A percentile compares a stretch with the other conserved stretches of the same genome.
Conservation (phyloP, 2,888 invertebrate species). For the Sinohyriopsis cumingii region DNA sequence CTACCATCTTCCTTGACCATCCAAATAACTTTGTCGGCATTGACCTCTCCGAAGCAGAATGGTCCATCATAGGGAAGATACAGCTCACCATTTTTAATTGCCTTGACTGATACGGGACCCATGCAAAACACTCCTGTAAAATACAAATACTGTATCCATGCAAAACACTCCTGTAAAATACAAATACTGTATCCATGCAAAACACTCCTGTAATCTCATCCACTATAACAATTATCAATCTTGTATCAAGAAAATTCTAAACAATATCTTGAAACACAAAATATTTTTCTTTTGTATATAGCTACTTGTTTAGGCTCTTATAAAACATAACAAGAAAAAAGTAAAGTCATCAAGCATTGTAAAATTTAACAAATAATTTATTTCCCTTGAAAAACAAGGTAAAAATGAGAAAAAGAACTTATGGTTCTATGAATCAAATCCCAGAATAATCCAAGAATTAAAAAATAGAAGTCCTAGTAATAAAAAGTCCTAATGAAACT, state of each 20-base stretch:
- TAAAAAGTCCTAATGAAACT: too few species aligned
- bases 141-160: slow-evolving; percentile 84
- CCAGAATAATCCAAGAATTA: too few species aligned
- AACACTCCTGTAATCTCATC: slow-evolving; percentile 74
- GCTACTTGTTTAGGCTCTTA: too few species aligned
- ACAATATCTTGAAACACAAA: neutral
- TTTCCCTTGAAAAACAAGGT: too few species aligned
- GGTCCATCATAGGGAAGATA: slow-evolving; percentile 86
- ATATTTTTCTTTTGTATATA: too few species aligned
- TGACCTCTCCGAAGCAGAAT: slow-evolving; percentile 93
- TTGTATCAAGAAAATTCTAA: neutral
- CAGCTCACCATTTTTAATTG: slow-evolving; percentile 88
- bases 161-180: slow-evolving; percentile 77
- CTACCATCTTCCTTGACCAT: slow-evolving; percentile 32
- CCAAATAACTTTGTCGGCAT: slow-evolving; percentile 94
- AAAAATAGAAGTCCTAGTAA: too few species aligned
- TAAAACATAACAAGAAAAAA: too few species aligned
- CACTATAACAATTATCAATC: neutral
- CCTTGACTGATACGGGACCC: slow-evolving; percentile 88
- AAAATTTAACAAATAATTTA: too few species aligned
- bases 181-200: slow-evolving; percentile 87
- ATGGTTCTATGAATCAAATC: too few species aligned
- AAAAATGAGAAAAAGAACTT: too few species aligned
- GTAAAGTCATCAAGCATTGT: too few species aligned
- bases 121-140: slow-evolving; percentile 80